These are phyloP conservation scores for Nyctibius grandis DNA, from an alignment of 2,797 vertebrate genomes.

Conservation along the genomic window DNA sequence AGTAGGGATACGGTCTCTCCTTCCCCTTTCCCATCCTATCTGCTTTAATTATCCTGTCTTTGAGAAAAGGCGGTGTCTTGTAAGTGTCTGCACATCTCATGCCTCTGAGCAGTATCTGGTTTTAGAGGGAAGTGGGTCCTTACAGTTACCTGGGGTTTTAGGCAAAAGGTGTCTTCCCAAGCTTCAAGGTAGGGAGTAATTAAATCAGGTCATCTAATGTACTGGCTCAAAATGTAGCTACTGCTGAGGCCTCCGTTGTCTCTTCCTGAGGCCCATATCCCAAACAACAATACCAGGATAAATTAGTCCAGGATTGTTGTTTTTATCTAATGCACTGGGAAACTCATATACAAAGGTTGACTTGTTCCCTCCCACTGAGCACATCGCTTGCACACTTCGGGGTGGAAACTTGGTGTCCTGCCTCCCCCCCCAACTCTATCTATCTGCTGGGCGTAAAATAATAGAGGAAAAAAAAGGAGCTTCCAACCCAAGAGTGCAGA, in stretches of 20 bases:
- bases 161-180: neutral
- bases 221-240: neutral
- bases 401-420: neutral
- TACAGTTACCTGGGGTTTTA: neutral
- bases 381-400: neutral
- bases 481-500: neutral
- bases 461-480: neutral
- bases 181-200: neutral
- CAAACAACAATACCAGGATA: neutral
- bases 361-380: neutral
- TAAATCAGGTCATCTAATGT: neutral
- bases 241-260: neutral
- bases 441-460: neutral
- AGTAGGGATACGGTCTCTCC: neutral
- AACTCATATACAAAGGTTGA: neutral
- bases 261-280: neutral
- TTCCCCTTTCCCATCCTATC: neutral
- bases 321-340: neutral
- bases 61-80: rapidly evolving
- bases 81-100: neutral
- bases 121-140: neutral
- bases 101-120: neutral
- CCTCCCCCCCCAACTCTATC: neutral
- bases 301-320: neutral
- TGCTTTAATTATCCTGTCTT: neutral